Evolutionary conservation across 2,113 vertebrate species (phyloP).

Genomic region (Callocephalon fimbriatum): DNA sequence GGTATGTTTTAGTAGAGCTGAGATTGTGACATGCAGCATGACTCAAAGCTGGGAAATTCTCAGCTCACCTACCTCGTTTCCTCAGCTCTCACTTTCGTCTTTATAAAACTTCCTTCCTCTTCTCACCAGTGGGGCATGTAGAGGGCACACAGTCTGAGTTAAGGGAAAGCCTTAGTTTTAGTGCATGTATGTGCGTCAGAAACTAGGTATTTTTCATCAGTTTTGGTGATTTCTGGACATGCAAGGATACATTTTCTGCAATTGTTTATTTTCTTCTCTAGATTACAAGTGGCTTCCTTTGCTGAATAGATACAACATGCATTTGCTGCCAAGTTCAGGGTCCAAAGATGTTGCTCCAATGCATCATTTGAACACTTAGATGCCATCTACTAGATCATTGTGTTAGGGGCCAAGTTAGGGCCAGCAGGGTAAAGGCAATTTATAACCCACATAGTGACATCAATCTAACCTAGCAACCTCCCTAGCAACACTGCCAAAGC

Average conservation of each 20-base stretch:
- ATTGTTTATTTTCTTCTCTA: not conserved
- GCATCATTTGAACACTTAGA: not conserved
- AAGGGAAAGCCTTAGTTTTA: not conserved
- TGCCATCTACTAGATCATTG: constrained; percentile 65
- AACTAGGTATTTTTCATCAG: not conserved
- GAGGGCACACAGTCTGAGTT: not conserved
- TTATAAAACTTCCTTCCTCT: not conserved
- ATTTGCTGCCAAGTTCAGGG: constrained; percentile 47
- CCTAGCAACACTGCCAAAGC: constrained; percentile 74
- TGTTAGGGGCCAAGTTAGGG: constrained; percentile 61
- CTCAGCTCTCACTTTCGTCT: not conserved
- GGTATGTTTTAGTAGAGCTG: not conserved
- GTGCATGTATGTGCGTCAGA: not conserved
- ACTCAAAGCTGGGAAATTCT: not conserved
- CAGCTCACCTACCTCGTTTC: not conserved
- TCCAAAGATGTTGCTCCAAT: not conserved
- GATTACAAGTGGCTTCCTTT: not conserved
- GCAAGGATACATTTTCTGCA: not conserved
- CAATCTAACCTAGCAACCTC: constrained; percentile 71
- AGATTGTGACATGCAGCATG: not conserved
- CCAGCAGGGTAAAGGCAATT: constrained; percentile 66
- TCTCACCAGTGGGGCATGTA: not conserved
- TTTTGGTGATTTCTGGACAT: not conserved
- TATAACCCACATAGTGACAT: constrained; percentile 70
- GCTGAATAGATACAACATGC: not conserved